Conservation (phyloP, 1,140 invertebrate species). For the Caenorhabditis remanei region DNA sequence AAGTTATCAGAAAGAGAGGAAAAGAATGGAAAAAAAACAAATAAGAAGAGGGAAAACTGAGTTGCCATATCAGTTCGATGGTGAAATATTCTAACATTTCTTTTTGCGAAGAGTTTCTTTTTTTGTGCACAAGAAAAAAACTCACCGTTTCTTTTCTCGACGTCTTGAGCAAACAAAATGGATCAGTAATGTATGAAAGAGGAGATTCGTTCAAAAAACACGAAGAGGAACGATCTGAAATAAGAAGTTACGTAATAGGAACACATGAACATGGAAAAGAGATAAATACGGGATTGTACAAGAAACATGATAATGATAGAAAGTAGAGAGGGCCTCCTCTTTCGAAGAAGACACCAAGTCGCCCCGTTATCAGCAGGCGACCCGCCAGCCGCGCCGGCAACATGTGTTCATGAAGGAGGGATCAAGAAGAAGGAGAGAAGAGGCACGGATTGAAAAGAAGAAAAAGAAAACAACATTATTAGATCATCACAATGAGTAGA, state of each 20-base stretch:
- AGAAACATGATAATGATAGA: constrained; percentile 50
- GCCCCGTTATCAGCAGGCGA: constrained; percentile 42
- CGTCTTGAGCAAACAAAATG: constrained; percentile 18
- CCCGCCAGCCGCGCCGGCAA: constrained; percentile 48
- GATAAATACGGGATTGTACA: constrained; percentile 32
- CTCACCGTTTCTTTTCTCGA: constrained; percentile 22
- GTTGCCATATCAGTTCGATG: constrained; percentile 19
- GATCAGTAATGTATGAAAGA: background rate
- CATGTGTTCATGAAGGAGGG: constrained; percentile 40
- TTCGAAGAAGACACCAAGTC: background rate
- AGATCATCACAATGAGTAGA: background rate
- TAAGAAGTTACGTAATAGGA: constrained; percentile 20
- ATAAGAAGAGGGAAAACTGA: background rate
- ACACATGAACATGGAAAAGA: background rate
- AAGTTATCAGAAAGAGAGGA: background rate
- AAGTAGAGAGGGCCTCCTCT: background rate
- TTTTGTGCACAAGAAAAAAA: background rate
- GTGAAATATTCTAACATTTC: constrained; percentile 1
- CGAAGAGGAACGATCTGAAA: background rate
- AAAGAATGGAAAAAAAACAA: background rate
- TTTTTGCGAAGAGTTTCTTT: background rate
- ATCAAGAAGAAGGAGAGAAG: constrained; percentile 5
- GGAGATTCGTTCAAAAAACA: background rate
- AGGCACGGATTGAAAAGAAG: background rate
- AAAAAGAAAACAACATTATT: constrained; percentile 48